Evolutionary conservation across 2,888 invertebrate species (phyloP), one percentile per base, ranked within the genome.

Genomic region (Cabera pusaria): DNA sequence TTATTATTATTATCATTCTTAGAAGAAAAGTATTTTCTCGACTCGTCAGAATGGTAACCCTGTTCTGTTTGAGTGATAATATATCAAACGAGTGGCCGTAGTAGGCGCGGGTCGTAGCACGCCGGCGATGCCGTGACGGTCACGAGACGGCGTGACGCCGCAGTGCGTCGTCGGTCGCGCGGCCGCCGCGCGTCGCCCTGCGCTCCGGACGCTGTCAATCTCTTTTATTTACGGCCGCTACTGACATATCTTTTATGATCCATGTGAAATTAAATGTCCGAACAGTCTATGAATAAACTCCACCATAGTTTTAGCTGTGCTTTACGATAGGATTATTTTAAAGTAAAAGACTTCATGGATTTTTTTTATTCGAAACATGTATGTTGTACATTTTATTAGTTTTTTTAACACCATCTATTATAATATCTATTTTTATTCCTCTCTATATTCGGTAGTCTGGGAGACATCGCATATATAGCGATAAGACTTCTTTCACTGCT

Each of bases 161-260:
- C 19, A 19, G 18, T 45, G 59, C 14, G 26, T 23, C 41, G 27
- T 17, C 17, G 3, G 29, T 49, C 41, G 47, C 53, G 49, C 49
- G 47, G 8, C 22, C 6, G 22, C 24, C 37, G 20, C 33, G 37
- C 37, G 31, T 35, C 27, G 12, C 21, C 9, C 2, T n/a, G n/a
- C 44, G 35, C 48, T 11, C 23, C 34, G 47, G 29, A 34, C 50
- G 21, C 40, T 28, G 32, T 26, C 46, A 46, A 46, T 49, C 47
- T 44, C 46, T 45, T 41, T 52, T 49, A 48, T 52, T 49, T 52
- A 52, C 34, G 34, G 24, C n/a, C 29, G 33, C 14, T 28, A 32
- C 36, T 32, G 20, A 41, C 49, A 49, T 49, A 47, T 43, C 43
- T 33, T 51, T 48, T 52, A 49, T 43, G 49, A 49, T 29, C 44